Percentiles rank a stretch among this genome's conserved stretches.
Evolutionary conservation across 2,888 invertebrate genomes (phyloP).

Genomic region (Athalia rosae): DNA sequence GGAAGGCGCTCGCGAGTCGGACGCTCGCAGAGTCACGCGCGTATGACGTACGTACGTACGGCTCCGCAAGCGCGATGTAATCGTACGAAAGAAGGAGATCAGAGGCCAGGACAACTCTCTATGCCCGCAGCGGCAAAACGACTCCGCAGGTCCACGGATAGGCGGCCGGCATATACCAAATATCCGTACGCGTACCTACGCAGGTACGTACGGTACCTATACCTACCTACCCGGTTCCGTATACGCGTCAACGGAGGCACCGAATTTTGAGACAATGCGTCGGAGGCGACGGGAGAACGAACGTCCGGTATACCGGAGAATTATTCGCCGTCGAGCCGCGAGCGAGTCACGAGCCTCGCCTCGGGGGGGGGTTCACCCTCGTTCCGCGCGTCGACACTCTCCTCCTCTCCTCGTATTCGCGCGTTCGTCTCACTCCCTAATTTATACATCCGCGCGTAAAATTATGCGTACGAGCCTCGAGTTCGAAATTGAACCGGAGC

Average conservation of each 20-base stretch:
- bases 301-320: constrained; percentile 8
- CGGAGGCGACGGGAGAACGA: background rate
- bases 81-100: background rate
- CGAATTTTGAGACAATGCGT: constrained; percentile 8
- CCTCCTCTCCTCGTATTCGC: background rate
- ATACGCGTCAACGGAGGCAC: background rate
- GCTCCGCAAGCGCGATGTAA: background rate
- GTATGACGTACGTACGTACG: too few relatives aligned
- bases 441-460: background rate
- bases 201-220: too few relatives aligned
- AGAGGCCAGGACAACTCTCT: constrained; percentile 25
- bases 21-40: too few relatives aligned
- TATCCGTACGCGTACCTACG: too few relatives aligned
- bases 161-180: too few relatives aligned
- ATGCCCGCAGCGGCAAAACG: background rate
- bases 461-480: constrained; percentile 12
- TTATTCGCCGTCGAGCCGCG: constrained; percentile 27
- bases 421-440: background rate
- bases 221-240: too few relatives aligned
- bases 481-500: constrained; percentile 26
- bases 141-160: too few relatives aligned
- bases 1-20: too few relatives aligned
- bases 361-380: background rate
- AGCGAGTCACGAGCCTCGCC: constrained; percentile 29
- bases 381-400: background rate